Evolutionary conservation across 2,888 invertebrate genomes (phyloP).

Genomic region (Seira ritae): DNA sequence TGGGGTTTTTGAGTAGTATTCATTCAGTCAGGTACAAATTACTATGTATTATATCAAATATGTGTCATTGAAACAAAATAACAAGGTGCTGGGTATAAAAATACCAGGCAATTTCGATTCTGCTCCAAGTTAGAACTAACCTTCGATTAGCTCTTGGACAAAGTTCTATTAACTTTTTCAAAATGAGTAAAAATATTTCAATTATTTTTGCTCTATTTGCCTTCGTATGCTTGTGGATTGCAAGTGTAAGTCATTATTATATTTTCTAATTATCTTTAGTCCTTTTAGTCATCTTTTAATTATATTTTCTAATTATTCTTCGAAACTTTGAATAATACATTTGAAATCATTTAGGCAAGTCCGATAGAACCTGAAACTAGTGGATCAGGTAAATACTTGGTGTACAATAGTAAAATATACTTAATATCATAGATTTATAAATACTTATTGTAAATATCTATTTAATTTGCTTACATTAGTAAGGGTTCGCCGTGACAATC

Average conservation of each 20-base stretch:
- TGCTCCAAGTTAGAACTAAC: too few species aligned
- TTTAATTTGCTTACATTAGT: background rate
- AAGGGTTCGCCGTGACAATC: background rate
- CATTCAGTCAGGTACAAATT: too few species aligned
- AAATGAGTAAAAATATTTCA: background rate
- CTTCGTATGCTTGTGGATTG: background rate
- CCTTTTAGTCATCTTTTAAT: background rate
- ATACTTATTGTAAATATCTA: background rate
- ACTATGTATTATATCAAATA: too few species aligned
- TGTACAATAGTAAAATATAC: background rate
- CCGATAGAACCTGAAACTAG: background rate
- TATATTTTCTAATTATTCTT: background rate
- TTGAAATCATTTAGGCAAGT: conserved; percentile 5
- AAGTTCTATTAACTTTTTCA: background rate
- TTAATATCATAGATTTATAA: background rate
- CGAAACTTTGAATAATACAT: background rate
- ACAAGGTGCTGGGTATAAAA: too few species aligned
- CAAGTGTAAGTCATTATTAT: background rate
- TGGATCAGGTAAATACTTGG: background rate
- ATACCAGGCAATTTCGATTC: too few species aligned
- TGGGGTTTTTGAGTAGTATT: too few species aligned
- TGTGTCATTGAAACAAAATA: too few species aligned
- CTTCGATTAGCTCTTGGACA: too few species aligned
- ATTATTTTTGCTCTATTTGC: background rate
- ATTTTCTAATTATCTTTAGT: background rate